Evolutionary conservation across 2,797 vertebrate species (phyloP).

Genomic region (Manis javanica): DNA sequence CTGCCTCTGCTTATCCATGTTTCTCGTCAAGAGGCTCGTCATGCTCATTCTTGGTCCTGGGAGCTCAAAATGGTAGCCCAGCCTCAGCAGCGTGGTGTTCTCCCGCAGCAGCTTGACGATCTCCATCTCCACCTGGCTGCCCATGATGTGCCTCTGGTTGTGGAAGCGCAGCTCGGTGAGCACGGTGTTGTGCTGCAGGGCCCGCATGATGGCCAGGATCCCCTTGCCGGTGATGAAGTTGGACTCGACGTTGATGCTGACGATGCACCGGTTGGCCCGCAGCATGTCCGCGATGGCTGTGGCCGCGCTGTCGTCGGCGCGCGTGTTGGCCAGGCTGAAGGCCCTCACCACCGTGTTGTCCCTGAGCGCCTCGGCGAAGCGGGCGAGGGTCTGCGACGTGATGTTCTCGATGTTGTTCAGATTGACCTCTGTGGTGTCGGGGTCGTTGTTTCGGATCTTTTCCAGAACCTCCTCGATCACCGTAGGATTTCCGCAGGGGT

Average conservation of each 20-base stretch:
- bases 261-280: constrained; percentile 92
- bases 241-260: constrained; percentile 95
- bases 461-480: constrained; percentile 95
- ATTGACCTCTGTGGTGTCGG: constrained; percentile 94
- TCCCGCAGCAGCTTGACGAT: constrained; percentile 96
- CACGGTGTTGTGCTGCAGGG: constrained; percentile 90
- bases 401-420: constrained; percentile 98
- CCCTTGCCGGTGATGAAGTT: constrained; percentile 97
- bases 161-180: constrained; percentile 97
- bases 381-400: constrained; percentile 91
- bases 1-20: constrained; percentile 97
- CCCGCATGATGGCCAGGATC: constrained; percentile 94
- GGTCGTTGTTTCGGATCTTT: constrained; percentile 90
- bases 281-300: constrained; percentile 94
- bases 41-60: constrained; percentile 98
- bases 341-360: constrained; percentile 92
- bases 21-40: constrained; percentile 96
- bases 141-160: constrained; percentile 96
- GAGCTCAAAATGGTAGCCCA: constrained; percentile 98
- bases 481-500: constrained; percentile 92
- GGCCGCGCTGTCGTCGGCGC: constrained; percentile 93
- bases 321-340: constrained; percentile 96
- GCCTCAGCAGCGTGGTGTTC: constrained; percentile 94
- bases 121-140: constrained; percentile 98
- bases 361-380: constrained; percentile 93